phyloP scores from a whole-genome alignment of 2,797 vertebrate species.

The Trematomus bernacchii region DNA sequence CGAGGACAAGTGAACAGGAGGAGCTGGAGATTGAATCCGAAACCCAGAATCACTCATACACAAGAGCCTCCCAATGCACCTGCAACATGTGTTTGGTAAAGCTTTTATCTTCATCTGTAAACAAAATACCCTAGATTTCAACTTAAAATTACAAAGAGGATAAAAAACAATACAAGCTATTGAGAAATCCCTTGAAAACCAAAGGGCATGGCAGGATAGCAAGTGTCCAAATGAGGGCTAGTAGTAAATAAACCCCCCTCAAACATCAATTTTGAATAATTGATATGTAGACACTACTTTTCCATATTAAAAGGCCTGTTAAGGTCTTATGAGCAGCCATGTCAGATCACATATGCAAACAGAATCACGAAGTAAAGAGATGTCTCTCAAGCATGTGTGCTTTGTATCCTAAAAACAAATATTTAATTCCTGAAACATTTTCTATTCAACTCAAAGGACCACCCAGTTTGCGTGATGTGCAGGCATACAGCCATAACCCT shows the following conservation, averaged over 20 bases:
- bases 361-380: neutral
- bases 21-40: neutral
- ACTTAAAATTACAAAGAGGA: neutral
- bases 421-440: conserved; percentile 7
- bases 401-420: conserved; percentile 11
- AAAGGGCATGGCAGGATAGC: too few species aligned
- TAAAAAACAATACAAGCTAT: too few species aligned
- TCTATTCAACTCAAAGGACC: conserved; percentile 12
- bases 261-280: neutral
- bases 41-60: neutral
- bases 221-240: too few species aligned
- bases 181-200: too few species aligned
- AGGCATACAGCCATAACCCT: conserved; percentile 11
- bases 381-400: neutral
- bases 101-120: neutral
- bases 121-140: neutral
- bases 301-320: neutral
- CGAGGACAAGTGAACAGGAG: neutral
- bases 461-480: conserved; percentile 9
- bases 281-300: neutral
- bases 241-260: too few species aligned
- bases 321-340: neutral
- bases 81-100: too few species aligned
- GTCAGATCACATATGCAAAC: neutral
- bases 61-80: too few species aligned